phyloP scores from a whole-genome alignment of 2,888 invertebrate species.

The Cepaea hortensis region DNA sequence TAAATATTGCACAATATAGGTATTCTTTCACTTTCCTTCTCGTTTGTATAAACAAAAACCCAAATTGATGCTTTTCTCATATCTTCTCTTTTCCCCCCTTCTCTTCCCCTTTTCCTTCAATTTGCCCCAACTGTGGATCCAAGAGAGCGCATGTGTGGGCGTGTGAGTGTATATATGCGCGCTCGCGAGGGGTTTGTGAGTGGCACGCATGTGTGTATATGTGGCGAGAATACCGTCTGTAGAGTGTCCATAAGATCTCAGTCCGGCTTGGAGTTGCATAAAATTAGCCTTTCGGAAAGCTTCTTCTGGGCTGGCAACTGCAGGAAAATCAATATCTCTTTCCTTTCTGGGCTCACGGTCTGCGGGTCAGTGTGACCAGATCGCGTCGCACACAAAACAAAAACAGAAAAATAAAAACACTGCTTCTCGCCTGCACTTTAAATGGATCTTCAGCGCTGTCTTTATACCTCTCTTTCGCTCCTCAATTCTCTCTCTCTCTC shows the following conservation, averaged over 20 bases:
- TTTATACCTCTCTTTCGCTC: neutral
- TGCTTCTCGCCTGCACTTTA: neutral
- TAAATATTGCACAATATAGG: neutral
- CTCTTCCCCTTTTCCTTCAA: too few species aligned
- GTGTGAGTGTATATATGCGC: too few species aligned
- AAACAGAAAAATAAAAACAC: neutral
- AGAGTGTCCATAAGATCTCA: too few species aligned
- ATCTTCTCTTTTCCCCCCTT: too few species aligned
- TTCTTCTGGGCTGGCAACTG: neutral
- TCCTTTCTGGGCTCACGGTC: neutral
- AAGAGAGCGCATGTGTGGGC: too few species aligned
- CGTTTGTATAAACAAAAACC: too few species aligned
- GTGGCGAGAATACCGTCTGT: too few species aligned
- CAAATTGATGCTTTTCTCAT: too few species aligned
- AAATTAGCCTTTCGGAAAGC: neutral
- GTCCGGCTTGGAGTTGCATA: neutral
- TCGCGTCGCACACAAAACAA: neutral
- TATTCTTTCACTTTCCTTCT: neutral
- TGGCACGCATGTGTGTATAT: too few species aligned
- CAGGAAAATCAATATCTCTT: neutral
- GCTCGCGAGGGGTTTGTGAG: too few species aligned
- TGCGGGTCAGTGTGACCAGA: neutral
- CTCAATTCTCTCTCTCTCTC: neutral
- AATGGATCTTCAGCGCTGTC: neutral
- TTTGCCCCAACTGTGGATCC: too few species aligned